These are phyloP conservation scores for Dicentrarchus labrax DNA, from an alignment of 2,113 vertebrate species.

Conservation along the genomic window DNA sequence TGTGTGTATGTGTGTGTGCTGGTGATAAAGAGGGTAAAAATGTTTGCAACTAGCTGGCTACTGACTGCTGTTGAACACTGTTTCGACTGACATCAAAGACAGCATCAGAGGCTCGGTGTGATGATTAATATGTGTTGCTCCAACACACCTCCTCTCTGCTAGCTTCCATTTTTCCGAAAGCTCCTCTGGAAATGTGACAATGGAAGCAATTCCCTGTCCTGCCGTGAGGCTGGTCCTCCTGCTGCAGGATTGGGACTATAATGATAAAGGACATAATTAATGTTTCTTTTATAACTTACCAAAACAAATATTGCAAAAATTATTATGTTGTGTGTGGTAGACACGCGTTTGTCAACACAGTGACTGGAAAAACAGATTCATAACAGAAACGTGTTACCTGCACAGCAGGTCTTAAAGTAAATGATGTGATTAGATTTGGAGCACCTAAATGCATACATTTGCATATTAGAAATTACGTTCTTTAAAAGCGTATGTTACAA, in stretches of 20 bases:
- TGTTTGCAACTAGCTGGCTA: neutral
- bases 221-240: neutral
- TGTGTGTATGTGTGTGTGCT: neutral
- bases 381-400: neutral
- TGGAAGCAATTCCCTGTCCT: neutral
- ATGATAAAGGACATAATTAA: neutral
- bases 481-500: neutral
- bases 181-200: neutral
- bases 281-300: neutral
- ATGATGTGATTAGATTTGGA: neutral
- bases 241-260: neutral
- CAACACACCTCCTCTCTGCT: neutral
- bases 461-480: neutral
- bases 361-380: neutral
- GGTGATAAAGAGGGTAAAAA: neutral
- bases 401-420: neutral
- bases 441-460: neutral
- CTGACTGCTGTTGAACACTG: neutral
- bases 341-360: neutral
- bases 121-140: neutral
- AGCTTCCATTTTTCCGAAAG: neutral
- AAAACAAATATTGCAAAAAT: neutral
- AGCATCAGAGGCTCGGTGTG: neutral
- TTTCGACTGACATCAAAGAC: neutral
- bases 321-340: neutral